These are phyloP conservation scores for Leucoptera coffeella DNA, from an alignment of 2,888 invertebrate species.

Conservation along the genomic window DNA sequence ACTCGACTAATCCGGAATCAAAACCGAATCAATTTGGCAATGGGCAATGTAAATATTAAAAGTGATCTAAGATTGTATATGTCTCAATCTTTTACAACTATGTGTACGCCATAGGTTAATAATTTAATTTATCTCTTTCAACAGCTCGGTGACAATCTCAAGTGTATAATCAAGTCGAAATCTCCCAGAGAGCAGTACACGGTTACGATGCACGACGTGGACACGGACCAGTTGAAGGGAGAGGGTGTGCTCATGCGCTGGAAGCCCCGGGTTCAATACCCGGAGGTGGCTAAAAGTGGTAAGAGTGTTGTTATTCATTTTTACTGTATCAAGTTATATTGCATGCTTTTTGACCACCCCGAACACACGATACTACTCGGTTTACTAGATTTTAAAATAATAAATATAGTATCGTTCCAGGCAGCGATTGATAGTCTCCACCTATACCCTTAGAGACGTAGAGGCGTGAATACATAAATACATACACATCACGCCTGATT, in stretches of 20 bases:
- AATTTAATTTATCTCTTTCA: background rate
- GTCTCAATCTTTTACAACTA: too few species aligned
- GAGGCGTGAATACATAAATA: too few species aligned
- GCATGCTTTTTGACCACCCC: too few species aligned
- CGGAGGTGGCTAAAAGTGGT: slow-evolving; percentile 1
- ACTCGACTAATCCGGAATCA: too few species aligned
- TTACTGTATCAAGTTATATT: background rate
- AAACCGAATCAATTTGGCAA: background rate
- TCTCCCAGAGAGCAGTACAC: slow-evolving; percentile 8
- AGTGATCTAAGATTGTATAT: background rate
- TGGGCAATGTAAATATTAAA: too few species aligned
- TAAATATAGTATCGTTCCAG: too few species aligned
- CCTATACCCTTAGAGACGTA: too few species aligned
- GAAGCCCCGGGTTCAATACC: slow-evolving; percentile 18
- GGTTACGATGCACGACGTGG: slow-evolving; percentile 12
- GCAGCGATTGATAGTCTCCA: too few species aligned
- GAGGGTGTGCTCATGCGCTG: slow-evolving; percentile 18
- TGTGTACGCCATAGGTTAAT: background rate
- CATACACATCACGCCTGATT: too few species aligned
- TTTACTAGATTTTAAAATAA: too few species aligned
- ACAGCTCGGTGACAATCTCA: slow-evolving; percentile 16
- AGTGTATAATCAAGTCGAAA: slow-evolving; percentile 14
- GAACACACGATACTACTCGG: too few species aligned
- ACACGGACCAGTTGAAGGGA: slow-evolving; percentile 10
- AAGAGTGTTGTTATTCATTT: background rate